Evolutionary conservation across 2,888 invertebrate genomes (phyloP).

Genomic region (Diaperis boleti): DNA sequence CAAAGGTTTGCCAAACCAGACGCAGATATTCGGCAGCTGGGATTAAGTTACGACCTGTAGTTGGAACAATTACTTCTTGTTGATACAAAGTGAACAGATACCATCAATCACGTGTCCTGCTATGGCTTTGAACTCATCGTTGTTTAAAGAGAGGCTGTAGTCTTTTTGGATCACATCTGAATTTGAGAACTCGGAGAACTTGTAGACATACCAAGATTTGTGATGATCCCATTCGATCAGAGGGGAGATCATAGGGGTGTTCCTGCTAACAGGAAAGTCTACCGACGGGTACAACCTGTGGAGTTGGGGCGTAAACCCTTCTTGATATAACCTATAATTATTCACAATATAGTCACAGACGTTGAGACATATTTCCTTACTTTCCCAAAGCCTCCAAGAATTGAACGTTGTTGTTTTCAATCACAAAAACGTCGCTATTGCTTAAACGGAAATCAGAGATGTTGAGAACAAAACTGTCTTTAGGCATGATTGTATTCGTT

Average conservation of each 20-base stretch:
- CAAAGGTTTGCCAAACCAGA: constrained; percentile 68
- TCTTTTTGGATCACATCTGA: constrained; percentile 55
- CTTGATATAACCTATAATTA: constrained; percentile 76
- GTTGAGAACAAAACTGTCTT: background rate
- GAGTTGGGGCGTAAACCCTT: constrained; percentile 81
- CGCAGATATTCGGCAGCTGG: constrained; percentile 74
- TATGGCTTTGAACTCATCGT: constrained; percentile 79
- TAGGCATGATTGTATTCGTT: background rate
- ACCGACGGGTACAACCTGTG: constrained; percentile 82
- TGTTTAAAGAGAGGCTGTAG: background rate
- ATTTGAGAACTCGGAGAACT: constrained; percentile 52
- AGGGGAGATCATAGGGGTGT: constrained; percentile 69
- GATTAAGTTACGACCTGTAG: constrained; percentile 61
- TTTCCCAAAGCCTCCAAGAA: constrained; percentile 10
- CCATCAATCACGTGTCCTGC: constrained; percentile 89
- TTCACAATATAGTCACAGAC: constrained; percentile 46
- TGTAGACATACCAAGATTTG: background rate
- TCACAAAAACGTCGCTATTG: background rate
- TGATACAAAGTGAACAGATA: constrained; percentile 50
- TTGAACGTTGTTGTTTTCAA: background rate
- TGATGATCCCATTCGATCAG: constrained; percentile 88
- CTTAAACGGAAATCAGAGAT: background rate
- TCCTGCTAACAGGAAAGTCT: constrained; percentile 83
- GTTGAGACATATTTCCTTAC: background rate
- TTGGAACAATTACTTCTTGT: constrained; percentile 4